These are phyloP conservation scores for Agapostemon virescens DNA, from an alignment of 2,888 invertebrate genomes.

Conservation along the genomic window DNA sequence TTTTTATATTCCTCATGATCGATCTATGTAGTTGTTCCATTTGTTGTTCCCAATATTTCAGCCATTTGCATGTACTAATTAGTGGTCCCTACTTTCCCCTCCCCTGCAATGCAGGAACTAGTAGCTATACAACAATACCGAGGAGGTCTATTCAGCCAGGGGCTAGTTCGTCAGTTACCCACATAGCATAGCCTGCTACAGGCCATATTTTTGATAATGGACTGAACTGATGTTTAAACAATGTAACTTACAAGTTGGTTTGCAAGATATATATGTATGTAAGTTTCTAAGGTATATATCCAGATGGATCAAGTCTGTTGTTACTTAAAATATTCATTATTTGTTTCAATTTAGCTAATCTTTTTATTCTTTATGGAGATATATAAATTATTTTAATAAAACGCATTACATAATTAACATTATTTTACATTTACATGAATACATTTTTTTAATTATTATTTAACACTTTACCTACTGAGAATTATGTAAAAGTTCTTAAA, in stretches of 20 bases:
- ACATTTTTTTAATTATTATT: constrained; percentile 6
- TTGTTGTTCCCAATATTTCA: constrained; percentile 56
- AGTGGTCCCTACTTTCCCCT: constrained; percentile 77
- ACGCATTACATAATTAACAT: not conserved
- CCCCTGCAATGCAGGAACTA: constrained; percentile 79
- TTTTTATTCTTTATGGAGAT: not conserved
- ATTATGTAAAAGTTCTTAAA: not conserved
- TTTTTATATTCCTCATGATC: constrained; percentile 40
- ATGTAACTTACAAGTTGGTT: not conserved
- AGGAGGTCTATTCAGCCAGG: constrained; percentile 80
- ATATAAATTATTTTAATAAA: not conserved
- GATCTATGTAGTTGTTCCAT: constrained; percentile 56
- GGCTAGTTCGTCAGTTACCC: constrained; percentile 80
- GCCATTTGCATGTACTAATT: constrained; percentile 78
- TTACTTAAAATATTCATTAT: not conserved
- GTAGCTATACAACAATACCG: constrained; percentile 81
- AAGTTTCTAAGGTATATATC: not conserved
- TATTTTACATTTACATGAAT: not conserved
- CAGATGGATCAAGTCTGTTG: not conserved
- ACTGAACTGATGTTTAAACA: constrained; percentile 71
- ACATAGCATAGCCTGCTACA: constrained; percentile 76
- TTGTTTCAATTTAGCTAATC: not conserved
- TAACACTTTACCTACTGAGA: not conserved
- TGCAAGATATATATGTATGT: not conserved
- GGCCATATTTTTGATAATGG: constrained; percentile 73